Evolutionary conservation across 2,888 invertebrate species (phyloP), one percentile per base, ranked within the genome.

Genomic region (Sceliomorpha sp.): DNA sequence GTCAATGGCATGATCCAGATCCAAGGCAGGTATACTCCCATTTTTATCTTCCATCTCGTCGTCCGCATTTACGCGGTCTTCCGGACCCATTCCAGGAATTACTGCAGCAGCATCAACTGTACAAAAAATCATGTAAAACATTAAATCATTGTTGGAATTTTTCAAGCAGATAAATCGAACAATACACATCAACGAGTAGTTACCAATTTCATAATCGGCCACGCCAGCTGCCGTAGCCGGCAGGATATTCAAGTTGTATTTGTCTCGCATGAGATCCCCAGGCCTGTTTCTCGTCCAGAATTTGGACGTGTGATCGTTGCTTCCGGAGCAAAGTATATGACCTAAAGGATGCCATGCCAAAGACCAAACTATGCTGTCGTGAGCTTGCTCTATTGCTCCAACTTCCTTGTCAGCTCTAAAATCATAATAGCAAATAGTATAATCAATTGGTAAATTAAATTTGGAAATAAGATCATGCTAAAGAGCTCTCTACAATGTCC

Each of bases 221-320:
- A 93, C 78, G 0, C 93, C 93, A n/a, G 92, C 91, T 14, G 91
- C 90, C 62, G 96, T 96, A 44, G 95, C 94, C 12, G 97, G 96
- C 62, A 97, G 89, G 8, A 96, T 97, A 85, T 98, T 98, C 69
- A 98, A 90, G 89, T 98, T 98, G 88, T 98, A 99, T 89, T 98
- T 98, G 88, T 99, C 99, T 84, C 98, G 93, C 97, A 99, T 98
- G 59, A 94, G 92, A 90, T 99, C 99, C 12, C 99, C 99, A 0
- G 99, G 99, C 40, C 99, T 92, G 89, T 99, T 99, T 70, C 99
- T 91, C 1, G 99, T 98, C 99, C 99, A 99, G 90, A 99, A 99
- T 89, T 99, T 99, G 14, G 94, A 96, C 15, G 98, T 97, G 83
- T 99, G 99, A 89, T 99, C 99, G 89, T 99, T 99, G n/a, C 99